Evolutionary conservation across 1,140 invertebrate genomes (phyloP).

Genomic region (Eumaeus atala): DNA sequence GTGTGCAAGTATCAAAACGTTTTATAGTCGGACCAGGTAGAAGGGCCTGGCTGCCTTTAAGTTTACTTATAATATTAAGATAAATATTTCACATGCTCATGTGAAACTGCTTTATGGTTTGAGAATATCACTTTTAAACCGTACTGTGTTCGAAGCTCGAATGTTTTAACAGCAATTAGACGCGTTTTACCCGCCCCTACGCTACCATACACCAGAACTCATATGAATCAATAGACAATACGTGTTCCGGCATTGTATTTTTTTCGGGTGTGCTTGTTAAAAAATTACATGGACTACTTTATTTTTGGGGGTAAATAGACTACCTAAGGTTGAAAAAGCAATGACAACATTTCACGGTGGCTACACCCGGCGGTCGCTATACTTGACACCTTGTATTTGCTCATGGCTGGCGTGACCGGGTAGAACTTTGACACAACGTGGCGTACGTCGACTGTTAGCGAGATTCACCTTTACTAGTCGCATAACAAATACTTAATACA

Average conservation of each 20-base stretch:
- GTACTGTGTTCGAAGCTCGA: conserved; percentile 53
- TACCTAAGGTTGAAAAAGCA: conserved; percentile 52
- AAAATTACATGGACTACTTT: conserved; percentile 60
- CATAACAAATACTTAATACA: background rate
- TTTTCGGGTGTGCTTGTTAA: conserved; percentile 66
- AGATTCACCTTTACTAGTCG: background rate
- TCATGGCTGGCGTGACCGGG: conserved; percentile 9
- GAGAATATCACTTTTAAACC: conserved; percentile 71
- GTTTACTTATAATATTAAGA: conserved; percentile 73
- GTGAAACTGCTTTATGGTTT: conserved; percentile 71
- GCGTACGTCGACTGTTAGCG: background rate
- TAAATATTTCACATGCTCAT: conserved; percentile 70
- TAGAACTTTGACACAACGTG: background rate
- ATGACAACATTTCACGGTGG: conserved; percentile 40
- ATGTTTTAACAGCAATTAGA: conserved; percentile 72
- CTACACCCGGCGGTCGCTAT: conserved; percentile 34
- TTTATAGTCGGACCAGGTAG: conserved; percentile 27
- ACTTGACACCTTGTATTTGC: conserved; percentile 40
- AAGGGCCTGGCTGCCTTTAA: conserved; percentile 44
- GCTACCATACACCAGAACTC: conserved; percentile 36
- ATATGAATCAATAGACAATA: conserved; percentile 10
- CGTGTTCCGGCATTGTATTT: conserved; percentile 35
- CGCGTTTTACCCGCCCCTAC: conserved; percentile 58
- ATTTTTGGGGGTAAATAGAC: conserved; percentile 64
- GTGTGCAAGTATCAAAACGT: conserved; percentile 40